Evolutionary conservation across 2,797 vertebrate genomes (phyloP).

Genomic region (Rhinatrema bivittatum): DNA sequence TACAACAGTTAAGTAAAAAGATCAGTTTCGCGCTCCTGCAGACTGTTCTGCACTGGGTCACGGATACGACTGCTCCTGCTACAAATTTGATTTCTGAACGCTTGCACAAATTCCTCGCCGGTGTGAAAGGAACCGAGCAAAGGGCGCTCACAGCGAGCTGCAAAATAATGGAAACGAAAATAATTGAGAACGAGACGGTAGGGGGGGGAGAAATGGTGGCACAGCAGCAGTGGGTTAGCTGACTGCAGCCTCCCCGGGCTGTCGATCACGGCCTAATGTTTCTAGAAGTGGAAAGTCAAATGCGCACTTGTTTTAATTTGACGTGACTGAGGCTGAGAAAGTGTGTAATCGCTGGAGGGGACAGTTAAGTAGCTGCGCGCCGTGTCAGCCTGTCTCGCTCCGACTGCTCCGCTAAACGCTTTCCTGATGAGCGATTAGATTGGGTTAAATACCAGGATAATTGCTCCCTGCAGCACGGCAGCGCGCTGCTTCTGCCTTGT

Average conservation of each 20-base stretch:
- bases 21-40: too few relatives aligned
- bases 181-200: not conserved
- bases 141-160: too few relatives aligned
- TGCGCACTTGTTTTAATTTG: slow-evolving; percentile 65
- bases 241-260: slow-evolving; percentile 33
- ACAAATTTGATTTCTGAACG: too few relatives aligned
- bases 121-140: too few relatives aligned
- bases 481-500: slow-evolving; percentile 71
- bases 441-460: slow-evolving; percentile 82
- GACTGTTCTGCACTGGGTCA: too few relatives aligned
- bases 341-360: slow-evolving; percentile 67
- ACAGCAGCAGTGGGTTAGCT: not conserved
- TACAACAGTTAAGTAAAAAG: too few relatives aligned
- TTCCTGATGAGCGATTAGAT: slow-evolving; percentile 66
- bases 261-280: slow-evolving; percentile 63
- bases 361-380: slow-evolving; percentile 61
- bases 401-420: slow-evolving; percentile 65
- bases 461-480: slow-evolving; percentile 69
- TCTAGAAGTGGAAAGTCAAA: slow-evolving; percentile 63
- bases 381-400: slow-evolving; percentile 56
- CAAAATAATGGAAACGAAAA: slow-evolving; percentile 8
- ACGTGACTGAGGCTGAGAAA: slow-evolving; percentile 53
- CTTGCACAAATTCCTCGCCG: too few relatives aligned
- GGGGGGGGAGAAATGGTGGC: fast-evolving
- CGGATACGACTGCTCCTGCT: too few relatives aligned